A percentile compares a stretch with the other conserved stretches of the same genome.
phyloP scores from a whole-genome alignment of 2,888 invertebrate genomes.

The Tortrix viridana region DNA sequence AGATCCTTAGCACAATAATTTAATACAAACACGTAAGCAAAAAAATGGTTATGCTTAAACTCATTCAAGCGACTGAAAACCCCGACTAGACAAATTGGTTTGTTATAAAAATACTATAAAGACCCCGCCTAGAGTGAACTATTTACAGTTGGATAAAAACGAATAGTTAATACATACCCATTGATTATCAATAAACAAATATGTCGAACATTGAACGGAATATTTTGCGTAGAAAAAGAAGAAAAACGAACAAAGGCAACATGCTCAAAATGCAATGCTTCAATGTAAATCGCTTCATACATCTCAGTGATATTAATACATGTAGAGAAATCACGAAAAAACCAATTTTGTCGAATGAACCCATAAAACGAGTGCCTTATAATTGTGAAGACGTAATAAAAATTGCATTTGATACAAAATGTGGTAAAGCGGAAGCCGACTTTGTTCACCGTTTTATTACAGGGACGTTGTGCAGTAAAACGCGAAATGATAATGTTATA shows the following conservation, averaged over 20 bases:
- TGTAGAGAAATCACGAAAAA: not conserved
- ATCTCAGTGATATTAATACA: not conserved
- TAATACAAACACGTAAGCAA: too few relatives aligned
- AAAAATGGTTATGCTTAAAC: too few relatives aligned
- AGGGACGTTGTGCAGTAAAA: not conserved
- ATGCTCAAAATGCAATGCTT: not conserved
- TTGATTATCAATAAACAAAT: not conserved
- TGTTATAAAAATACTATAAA: too few relatives aligned
- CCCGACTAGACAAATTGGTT: too few relatives aligned
- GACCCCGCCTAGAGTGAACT: too few relatives aligned
- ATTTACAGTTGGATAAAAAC: too few relatives aligned
- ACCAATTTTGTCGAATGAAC: not conserved
- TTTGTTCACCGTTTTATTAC: not conserved
- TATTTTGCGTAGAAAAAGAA: not conserved
- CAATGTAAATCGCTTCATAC: not conserved
- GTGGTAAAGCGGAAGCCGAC: not conserved
- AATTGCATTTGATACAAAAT: not conserved
- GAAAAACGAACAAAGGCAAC: not conserved
- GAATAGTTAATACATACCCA: too few relatives aligned
- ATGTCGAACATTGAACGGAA: slow-evolving; percentile 2
- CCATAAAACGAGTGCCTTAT: not conserved
- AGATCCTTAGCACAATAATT: too few relatives aligned
- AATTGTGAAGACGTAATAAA: not conserved
- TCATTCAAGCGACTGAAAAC: too few relatives aligned
- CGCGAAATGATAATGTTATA: not conserved